phyloP scores from a whole-genome alignment of 2,888 invertebrate species.

The Drosophila trichaetosa region DNA sequence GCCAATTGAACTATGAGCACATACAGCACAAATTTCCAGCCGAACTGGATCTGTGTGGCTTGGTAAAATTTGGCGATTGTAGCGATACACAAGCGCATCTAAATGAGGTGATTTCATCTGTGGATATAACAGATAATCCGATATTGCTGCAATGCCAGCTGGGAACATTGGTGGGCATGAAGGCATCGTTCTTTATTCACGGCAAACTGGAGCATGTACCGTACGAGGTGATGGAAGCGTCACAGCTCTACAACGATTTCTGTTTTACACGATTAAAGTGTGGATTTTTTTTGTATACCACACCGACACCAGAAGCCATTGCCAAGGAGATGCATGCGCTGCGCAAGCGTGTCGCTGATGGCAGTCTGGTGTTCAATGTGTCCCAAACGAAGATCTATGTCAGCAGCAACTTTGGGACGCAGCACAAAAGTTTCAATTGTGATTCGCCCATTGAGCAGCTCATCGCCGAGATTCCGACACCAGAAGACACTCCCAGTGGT shows the following conservation, averaged over 20 bases:
- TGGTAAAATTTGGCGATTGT: conserved; percentile 88
- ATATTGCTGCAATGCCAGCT: conserved; percentile 87
- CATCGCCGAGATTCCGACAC: conserved; percentile 58
- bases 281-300: conserved; percentile 88
- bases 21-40: conserved; percentile 89
- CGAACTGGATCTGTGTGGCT: conserved; percentile 91
- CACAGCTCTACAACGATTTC: conserved; percentile 89
- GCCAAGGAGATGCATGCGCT: conserved; percentile 88
- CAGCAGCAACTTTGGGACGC: conserved; percentile 85
- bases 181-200: conserved; percentile 89
- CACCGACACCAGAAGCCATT: conserved; percentile 86
- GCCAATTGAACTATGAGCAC: conserved; percentile 85
- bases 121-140: conserved; percentile 93
- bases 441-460: conserved; percentile 76
- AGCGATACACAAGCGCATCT: conserved; percentile 87
- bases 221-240: conserved; percentile 88
- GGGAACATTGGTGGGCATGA: conserved; percentile 87
- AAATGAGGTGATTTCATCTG: conserved; percentile 88
- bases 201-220: conserved; percentile 89
- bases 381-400: conserved; percentile 88
- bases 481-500: conserved; percentile 40
- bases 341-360: conserved; percentile 90
- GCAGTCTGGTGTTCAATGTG: conserved; percentile 90
- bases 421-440: conserved; percentile 64
- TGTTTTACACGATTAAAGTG: conserved; percentile 89